Conservation (phyloP, 1,140 invertebrate genomes). For the Drosophila ironensis region DNA sequence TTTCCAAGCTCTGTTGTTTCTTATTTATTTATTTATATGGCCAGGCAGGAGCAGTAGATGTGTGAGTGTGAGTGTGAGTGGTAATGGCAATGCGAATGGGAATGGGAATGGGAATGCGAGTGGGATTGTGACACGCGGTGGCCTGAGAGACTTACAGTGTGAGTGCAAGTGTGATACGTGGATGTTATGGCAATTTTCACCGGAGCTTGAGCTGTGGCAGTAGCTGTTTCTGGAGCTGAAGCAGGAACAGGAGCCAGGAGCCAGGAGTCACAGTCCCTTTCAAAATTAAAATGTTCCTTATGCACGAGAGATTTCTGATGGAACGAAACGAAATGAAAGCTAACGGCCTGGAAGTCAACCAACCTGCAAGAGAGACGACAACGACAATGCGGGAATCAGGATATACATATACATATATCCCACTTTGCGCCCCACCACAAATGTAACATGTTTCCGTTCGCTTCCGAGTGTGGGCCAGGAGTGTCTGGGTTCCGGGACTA, state of each 20-base stretch:
- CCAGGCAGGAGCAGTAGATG: background rate
- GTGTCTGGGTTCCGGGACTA: background rate
- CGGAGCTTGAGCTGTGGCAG: constrained; percentile 44
- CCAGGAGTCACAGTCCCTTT: constrained; percentile 32
- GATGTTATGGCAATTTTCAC: constrained; percentile 69
- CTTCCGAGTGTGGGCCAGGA: background rate
- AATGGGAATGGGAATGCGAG: background rate
- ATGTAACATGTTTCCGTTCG: background rate
- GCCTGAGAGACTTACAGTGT: no score
- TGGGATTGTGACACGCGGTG: background rate
- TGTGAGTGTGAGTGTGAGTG: constrained; percentile 8
- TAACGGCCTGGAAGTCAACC: constrained; percentile 70
- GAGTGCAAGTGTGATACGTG: constrained; percentile 56
- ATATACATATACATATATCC: background rate
- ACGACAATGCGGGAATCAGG: constrained; percentile 8
- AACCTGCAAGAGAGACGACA: constrained; percentile 40
- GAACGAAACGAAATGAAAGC: constrained; percentile 67
- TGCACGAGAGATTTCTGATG: constrained; percentile 77
- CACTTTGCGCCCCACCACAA: background rate
- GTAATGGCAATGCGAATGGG: background rate
- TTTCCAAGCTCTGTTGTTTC: constrained; percentile 59
- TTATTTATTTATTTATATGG: constrained; percentile 54
- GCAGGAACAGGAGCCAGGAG: background rate
- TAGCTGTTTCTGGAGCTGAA: no score
- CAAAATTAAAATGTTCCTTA: constrained; percentile 76